phyloP scores from a whole-genome alignment of 1,140 invertebrate genomes.

The Drosophila sulfurigaster region DNA sequence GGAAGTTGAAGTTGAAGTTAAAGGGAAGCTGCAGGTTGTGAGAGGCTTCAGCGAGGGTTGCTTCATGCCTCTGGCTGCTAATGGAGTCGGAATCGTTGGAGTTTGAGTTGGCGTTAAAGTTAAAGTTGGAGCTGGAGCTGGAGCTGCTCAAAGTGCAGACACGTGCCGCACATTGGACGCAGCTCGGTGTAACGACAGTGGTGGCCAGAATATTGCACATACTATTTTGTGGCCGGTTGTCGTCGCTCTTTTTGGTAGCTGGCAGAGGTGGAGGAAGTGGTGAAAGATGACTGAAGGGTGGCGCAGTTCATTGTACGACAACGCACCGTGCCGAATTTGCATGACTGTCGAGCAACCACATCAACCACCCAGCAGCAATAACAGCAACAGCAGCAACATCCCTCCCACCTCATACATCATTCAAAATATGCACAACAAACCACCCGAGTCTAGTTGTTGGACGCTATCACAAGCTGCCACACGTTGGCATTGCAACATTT shows the following conservation, averaged over 20 bases:
- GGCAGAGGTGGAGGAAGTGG: background rate
- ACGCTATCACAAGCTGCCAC: conserved; percentile 80
- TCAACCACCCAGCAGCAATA: conserved; percentile 37
- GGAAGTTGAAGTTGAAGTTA: background rate
- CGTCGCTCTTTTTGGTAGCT: conserved; percentile 42
- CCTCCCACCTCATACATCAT: conserved; percentile 60
- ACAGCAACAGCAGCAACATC: no score
- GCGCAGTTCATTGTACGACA: conserved; percentile 57
- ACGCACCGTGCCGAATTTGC: conserved; percentile 77
- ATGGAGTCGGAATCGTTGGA: conserved; percentile 46
- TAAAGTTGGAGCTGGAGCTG: conserved; percentile 11
- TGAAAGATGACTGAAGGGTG: background rate
- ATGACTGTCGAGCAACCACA: conserved; percentile 41
- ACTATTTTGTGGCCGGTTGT: conserved; percentile 38
- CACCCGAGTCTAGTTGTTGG: conserved; percentile 29
- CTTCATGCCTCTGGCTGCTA: conserved; percentile 39
- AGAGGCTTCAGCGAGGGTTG: conserved; percentile 34
- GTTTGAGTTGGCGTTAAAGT: conserved; percentile 35
- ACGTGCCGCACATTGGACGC: conserved; percentile 58
- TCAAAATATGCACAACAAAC: conserved; percentile 74
- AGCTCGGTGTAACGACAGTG: conserved; percentile 50
- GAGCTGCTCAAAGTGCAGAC: conserved; percentile 74
- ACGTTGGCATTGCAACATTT: conserved; percentile 81
- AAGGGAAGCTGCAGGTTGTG: conserved; percentile 4
- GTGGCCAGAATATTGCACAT: conserved; percentile 57